Base-by-base conservation (phyloP, 1,140 invertebrate genomes). In the Augochlora pura region DNA sequence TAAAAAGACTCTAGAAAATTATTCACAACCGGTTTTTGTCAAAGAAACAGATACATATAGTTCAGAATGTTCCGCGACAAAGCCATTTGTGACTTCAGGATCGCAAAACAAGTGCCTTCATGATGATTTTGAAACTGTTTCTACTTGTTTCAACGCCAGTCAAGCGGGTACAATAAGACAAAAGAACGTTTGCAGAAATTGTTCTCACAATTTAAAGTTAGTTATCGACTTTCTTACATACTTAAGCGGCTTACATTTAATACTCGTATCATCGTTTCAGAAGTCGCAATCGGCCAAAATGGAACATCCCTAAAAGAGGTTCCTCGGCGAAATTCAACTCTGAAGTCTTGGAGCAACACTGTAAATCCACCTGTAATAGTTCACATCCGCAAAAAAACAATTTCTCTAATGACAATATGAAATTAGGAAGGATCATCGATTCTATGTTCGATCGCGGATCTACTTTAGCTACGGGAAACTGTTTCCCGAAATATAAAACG, bases 151-250 rank as follows among this genome's bases (percentile, higher is more conserved):
- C 10, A 5, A 21, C 23, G 9, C 12, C 27, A 54, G n/a, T 32
- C 57, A 42, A 16, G 71, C 52, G 23, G 42, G 25, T n/a, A 16
- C 9, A 23, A 42, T 4, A 27, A 46, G 27, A 21, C 46, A 18
- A 1, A 57, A 6, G 25, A 69, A 38, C 21, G 25, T 2, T 42
- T 64, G 46, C 27, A 9, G 39, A 14, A 71, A 32, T 32, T 72
- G 67, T 46, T 46, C 25, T 54, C 64, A 59, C 32, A 18, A 63
- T 23, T 0, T 32, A 32, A 77, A 72, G 60, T 72, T 32, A 72
- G 66, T 70, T 70, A 62, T 1, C 5, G 5, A 8, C 23, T 21
- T 18, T n/a, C 1, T 49, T 25, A 38, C 18, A 25, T 1, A 32
- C 0, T 25, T 10, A 39, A 38, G n/a, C 27, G n/a, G 10, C 66